phyloP scores from a whole-genome alignment of 2,888 invertebrate species.

The Leucania comma region DNA sequence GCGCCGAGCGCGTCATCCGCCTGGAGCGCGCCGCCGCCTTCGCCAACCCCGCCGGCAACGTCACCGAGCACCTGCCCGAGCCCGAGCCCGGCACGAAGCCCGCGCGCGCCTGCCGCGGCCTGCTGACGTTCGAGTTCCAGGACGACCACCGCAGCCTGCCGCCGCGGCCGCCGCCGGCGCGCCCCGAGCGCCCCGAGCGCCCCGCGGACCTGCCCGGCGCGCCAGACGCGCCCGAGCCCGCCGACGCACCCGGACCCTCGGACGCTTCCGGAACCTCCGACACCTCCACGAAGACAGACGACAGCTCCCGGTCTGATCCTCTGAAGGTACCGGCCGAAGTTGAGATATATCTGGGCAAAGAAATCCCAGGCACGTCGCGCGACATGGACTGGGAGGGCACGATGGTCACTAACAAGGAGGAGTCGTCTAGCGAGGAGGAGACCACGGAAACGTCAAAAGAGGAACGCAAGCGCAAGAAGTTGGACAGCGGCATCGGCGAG shows the following conservation, averaged over 20 bases:
- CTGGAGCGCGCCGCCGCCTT: conserved; percentile 19
- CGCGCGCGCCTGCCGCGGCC: conserved; percentile 60
- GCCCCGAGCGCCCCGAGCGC: too few species aligned
- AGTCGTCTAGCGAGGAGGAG: conserved; percentile 62
- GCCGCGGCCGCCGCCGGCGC: background rate
- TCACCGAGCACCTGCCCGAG: conserved; percentile 31
- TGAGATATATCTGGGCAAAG: conserved; percentile 72
- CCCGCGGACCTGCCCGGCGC: background rate
- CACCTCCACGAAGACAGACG: conserved; percentile 20
- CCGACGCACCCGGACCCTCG: background rate
- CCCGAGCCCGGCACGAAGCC: conserved; percentile 28
- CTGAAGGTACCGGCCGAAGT: conserved; percentile 67
- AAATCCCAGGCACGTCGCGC: conserved; percentile 62
- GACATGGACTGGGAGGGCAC: conserved; percentile 68
- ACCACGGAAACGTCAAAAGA: conserved; percentile 52
- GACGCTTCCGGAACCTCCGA: background rate
- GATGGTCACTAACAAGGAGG: conserved; percentile 17
- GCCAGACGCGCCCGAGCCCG: background rate
- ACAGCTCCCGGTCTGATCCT: conserved; percentile 3
- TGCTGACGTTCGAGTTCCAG: conserved; percentile 74
- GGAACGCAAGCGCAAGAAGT: conserved; percentile 87
- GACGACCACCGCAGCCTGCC: conserved; percentile 38
- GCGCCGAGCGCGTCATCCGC: conserved; percentile 29
- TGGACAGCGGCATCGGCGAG: conserved; percentile 92
- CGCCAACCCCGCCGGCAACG: conserved; percentile 28